Evolutionary conservation across 2,888 invertebrate genomes (phyloP).

Genomic region (Eudasyphora cyanicolor): DNA sequence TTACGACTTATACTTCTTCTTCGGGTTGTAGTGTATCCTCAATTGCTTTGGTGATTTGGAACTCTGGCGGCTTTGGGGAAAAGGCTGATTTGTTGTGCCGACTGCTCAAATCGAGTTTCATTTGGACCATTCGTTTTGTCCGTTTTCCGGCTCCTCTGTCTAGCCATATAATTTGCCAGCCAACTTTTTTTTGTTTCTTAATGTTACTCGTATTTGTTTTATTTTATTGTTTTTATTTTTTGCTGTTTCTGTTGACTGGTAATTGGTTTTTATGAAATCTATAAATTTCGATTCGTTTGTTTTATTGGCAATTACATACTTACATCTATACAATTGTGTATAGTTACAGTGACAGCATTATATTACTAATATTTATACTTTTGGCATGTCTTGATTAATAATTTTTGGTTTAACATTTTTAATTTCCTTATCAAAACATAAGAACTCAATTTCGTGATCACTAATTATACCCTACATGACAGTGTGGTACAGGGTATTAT

Average conservation of each 20-base stretch:
- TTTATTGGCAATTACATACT: neutral
- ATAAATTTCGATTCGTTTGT: slow-evolving; percentile 28
- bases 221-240: neutral
- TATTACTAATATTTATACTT: too few species aligned
- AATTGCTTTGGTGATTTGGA: neutral
- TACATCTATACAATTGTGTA: too few species aligned
- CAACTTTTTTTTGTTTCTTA: neutral
- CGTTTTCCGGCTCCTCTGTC: neutral
- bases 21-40: too few species aligned
- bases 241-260: neutral
- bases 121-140: neutral
- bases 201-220: neutral
- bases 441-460: too few species aligned
- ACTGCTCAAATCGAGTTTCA: neutral
- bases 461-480: too few species aligned
- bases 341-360: too few species aligned
- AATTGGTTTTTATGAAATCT: slow-evolving; percentile 39
- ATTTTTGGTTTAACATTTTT: too few species aligned
- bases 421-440: too few species aligned
- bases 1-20: too few species aligned
- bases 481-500: too few species aligned
- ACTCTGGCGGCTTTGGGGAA: neutral
- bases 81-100: neutral
- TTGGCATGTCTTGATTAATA: too few species aligned
- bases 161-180: neutral